Conservation (phyloP, 2,113 vertebrate species). For the Dicaeum eximium region DNA sequence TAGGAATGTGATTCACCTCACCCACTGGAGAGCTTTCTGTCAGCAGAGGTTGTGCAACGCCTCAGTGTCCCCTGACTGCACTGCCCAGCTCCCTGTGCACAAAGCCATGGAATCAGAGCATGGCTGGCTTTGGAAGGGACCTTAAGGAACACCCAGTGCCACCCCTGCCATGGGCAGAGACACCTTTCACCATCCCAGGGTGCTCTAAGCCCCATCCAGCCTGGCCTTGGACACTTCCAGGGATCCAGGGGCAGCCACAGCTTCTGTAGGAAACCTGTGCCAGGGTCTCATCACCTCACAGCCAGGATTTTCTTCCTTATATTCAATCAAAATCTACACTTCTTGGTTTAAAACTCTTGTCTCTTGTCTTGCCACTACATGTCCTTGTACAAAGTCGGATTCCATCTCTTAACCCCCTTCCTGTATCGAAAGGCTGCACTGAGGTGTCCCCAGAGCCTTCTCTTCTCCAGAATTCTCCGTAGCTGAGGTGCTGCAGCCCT, state of each 20-base stretch:
- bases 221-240: not conserved
- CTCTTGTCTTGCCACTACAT: not conserved
- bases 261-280: not conserved
- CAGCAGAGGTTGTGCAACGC: not conserved
- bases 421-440: fast-evolving
- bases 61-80: not conserved
- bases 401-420: not conserved
- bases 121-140: not conserved
- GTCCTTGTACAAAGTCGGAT: not conserved
- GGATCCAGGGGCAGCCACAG: not conserved
- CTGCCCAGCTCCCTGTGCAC: not conserved
- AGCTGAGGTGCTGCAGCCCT: not conserved
- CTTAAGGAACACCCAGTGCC: not conserved
- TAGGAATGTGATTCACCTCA: not conserved
- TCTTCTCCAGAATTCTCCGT: not conserved
- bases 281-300: fast-evolving
- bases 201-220: fast-evolving
- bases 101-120: not conserved
- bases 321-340: not conserved
- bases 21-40: not conserved
- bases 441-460: not conserved
- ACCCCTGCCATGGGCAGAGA: fast-evolving
- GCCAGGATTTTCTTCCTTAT: not conserved
- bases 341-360: not conserved
- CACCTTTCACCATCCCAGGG: fast-evolving